Base-by-base conservation (phyloP, 2,888 invertebrate genomes). In the Ichneumoninae sp. region DNA sequence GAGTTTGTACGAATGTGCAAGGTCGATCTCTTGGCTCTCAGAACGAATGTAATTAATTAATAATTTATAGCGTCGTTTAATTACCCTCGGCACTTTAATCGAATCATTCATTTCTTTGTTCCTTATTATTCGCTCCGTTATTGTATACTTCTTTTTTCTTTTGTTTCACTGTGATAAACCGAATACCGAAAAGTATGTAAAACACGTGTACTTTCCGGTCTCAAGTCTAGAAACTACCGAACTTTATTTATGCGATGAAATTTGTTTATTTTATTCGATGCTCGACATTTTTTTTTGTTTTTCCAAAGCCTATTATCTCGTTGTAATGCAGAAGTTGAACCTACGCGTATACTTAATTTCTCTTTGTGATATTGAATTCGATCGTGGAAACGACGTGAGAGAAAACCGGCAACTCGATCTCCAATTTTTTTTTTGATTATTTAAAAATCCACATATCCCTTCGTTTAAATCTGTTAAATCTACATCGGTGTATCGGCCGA, bases 21-120 rank as follows among this genome's bases (percentile, higher is more conserved):
- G 88, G 91, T 93, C 92, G 91, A 93, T 93, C 93, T 92, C 92
- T 93, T 93, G 92, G 92, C 92, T 93, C 91, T 93, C 92, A 91
- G 90, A 91, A 90, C 79, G 83, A 85, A 84, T 85, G 85, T 57
- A 78, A 83, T 76, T 74, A 84, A 84, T 71, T 78, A 47, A 74
- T 75, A 80, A 77, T 75, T 10, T 57, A 57, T 22, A 57, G 13
- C 57, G 57, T 57, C 57, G 26, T 57, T 57, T 13, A n/a, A 26
- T 26, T 3, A 26, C 22, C 26, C 10, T 57, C 57, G 57, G 26
- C 57, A 13, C 22, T 22, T 26, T 4, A 26, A 57, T 57, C 57
- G 13, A 57, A 26, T 4, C 57, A 57, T 68, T 83, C 82, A 1
- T 80, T 85, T 80, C 40, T 71, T 80, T 57, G 52, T 62, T n/a